Evolutionary conservation across 2,113 vertebrate genomes (phyloP), one percentile per base, ranked within the genome.

Genomic region (Micromys minutus): DNA sequence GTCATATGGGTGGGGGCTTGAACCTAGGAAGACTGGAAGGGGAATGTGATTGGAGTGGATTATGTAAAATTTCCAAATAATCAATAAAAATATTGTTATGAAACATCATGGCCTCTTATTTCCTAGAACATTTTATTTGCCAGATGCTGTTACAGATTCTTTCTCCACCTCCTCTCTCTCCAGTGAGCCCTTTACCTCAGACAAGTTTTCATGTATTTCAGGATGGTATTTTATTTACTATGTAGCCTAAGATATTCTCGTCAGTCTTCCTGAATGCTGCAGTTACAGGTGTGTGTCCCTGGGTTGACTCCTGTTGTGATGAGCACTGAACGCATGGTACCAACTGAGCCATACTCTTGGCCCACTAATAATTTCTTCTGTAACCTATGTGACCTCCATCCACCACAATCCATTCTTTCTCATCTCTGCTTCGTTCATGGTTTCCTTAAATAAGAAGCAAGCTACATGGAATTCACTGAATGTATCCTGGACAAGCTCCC

Each of bases 401-500:
- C 59, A 16, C 5, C 39, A 29, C 4, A n/a, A 36, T 21, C 86
- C 6, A 61, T 6, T 21, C 87, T 81, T 77, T 36, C 29, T 50
- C 9, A 47, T 9, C n/a, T 1, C 1, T 5, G 6, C 0, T 12
- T 85, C 8, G 19, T 39, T 26, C 9, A 1, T 12, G 13, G 21
- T 52, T 13, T 7, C 45, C n/a, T 71, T 69, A 16, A 80, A 47
- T 77, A 83, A 42, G 0, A 1, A 65, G 1, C 2, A 50, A n/a
- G 42, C 36, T 81, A 36, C 7, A 5, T 7, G 11, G 39, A 67
- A 11, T 15, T 89, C 50, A 71, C 29, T 57, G 74, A 67, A 39
- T 76, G 15, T 42, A 29, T 24, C 11, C 2, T 0, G 0, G 13
- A 7, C 4, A 36, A 67, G 36, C 17, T 22, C 34, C 55, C n/a